phyloP scores from a whole-genome alignment of 2,797 vertebrate genomes.

The Muscicapa comitata region DNA sequence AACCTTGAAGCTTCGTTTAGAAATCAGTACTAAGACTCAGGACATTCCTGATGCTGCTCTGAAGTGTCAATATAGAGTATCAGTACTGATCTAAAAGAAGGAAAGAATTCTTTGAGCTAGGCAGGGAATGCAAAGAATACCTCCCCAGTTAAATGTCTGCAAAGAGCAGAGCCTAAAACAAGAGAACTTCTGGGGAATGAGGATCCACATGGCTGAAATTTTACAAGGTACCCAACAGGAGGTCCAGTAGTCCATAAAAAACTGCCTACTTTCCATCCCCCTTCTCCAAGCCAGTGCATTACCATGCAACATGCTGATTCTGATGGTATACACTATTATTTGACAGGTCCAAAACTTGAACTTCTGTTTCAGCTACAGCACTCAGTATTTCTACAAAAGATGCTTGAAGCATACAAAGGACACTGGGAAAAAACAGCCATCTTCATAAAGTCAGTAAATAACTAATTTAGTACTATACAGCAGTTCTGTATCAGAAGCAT shows the following conservation, averaged over 20 bases:
- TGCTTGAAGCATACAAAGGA: background rate
- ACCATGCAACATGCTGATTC: background rate
- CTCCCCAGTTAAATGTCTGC: background rate
- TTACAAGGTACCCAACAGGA: background rate
- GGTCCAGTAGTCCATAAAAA: background rate
- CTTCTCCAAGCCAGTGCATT: background rate
- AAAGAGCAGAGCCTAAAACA: background rate
- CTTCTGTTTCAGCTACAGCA: background rate
- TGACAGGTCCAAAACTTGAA: background rate
- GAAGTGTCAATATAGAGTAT: background rate
- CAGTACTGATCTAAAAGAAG: background rate
- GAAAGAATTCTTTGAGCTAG: background rate
- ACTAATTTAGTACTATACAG: background rate
- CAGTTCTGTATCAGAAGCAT: background rate
- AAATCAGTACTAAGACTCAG: background rate
- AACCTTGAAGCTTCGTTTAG: background rate
- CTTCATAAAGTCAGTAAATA: background rate
- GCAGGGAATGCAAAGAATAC: background rate
- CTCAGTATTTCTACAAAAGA: background rate
- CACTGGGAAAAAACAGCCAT: background rate
- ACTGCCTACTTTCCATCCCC: background rate
- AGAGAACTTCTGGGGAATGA: background rate
- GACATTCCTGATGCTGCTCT: background rate
- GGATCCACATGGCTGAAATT: background rate
- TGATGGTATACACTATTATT: background rate